Evolutionary conservation across 1,140 invertebrate species (phyloP), one percentile per base, ranked within the genome.

Genomic region (Lamellibrachia luymesi): DNA sequence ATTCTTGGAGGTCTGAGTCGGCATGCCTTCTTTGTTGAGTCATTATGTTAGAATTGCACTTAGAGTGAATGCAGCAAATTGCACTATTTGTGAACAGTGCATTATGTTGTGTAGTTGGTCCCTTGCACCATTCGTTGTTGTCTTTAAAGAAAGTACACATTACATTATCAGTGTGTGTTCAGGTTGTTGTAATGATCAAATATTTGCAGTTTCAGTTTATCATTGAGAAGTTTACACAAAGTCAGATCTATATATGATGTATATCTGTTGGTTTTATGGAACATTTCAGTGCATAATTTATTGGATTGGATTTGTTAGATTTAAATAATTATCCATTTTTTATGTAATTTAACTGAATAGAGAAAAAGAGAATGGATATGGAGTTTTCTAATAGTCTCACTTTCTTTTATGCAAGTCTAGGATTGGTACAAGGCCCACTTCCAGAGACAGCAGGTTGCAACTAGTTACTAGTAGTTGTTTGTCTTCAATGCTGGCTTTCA

Each of bases 401-500:
- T 80, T 80, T 80, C 64, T 22, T 80, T 80, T 22, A 80, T 6
- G 64, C 2, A 80, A 80, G 64, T 17, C 7, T 80, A 80, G 17
- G 25, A 22, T 80, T 80, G 64, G 25, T 80, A 80, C 17, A 80
- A 8, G 13, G 38, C 25, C 64, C 25, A 80, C 4, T 80, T 17
- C 64, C 17, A 22, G 13, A 80, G 4, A 80, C 13, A 22, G 8
- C 2, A 80, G 4, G 25, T 80, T 22, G 13, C 64, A 80, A 2
- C 4, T n/a, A 8, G 17, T 25, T 22, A 2, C 4, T n/a, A 8
- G 17, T 25, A 89, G 6, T 17, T 27, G 22, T 10, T 93, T 56
- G 17, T 50, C 27, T 90, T 50, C 10, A 17, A 50, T 80, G 25
- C 7, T 52, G 90, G 51, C n/a, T 50, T 94, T 49, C 93, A 92